A percentile compares a stretch with the other conserved stretches of the same genome.
phyloP scores from a whole-genome alignment of 2,888 invertebrate genomes.

The Nowickia ferox region DNA sequence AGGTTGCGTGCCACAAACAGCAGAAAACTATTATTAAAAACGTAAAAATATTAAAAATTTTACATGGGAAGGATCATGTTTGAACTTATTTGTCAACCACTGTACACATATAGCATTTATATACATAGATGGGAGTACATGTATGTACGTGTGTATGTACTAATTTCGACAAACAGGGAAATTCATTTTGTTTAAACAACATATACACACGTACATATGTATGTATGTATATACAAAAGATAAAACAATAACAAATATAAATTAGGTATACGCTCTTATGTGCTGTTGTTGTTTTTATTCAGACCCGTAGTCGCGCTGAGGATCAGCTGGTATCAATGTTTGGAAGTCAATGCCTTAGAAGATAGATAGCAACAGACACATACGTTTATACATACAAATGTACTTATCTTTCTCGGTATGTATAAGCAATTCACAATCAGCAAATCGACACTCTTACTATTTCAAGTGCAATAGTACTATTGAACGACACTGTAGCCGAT shows the following conservation, averaged over 20 bases:
- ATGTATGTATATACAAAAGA: background rate
- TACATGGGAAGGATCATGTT: no score
- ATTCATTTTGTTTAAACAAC: no score
- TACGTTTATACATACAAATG: background rate
- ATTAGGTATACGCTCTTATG: background rate
- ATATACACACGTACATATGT: background rate
- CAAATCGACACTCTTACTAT: background rate
- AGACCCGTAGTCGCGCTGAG: constrained; percentile 34
- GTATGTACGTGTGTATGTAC: background rate
- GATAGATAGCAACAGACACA: background rate
- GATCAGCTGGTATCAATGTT: constrained; percentile 43
- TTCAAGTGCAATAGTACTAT: background rate
- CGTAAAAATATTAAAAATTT: no score
- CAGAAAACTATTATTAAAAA: no score
- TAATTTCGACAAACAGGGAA: no score
- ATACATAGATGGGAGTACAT: no score
- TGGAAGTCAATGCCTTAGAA: constrained; percentile 40
- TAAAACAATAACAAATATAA: constrained; percentile 7
- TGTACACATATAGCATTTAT: background rate
- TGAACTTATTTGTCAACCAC: no score
- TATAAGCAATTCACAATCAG: background rate
- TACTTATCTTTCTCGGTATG: background rate
- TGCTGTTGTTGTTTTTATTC: constrained; percentile 15
- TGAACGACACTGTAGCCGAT: background rate
- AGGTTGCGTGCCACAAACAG: no score